Evolutionary conservation across 2,888 invertebrate genomes (phyloP).

Genomic region (Lamellibrachia columna): DNA sequence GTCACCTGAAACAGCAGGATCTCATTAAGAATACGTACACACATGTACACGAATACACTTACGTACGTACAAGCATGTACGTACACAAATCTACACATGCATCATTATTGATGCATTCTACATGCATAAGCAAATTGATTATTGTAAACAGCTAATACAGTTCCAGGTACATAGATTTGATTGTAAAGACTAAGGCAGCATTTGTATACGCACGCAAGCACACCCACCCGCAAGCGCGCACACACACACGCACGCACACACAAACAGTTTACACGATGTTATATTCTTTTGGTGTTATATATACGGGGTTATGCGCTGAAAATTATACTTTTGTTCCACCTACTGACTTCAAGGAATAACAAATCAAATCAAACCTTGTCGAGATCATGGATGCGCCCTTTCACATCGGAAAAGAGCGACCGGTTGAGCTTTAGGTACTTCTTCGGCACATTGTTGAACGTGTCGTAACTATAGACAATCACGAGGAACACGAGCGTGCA

Average conservation of each 20-base stretch:
- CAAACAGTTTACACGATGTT: too few species aligned
- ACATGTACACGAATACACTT: neutral
- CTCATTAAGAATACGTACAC: neutral
- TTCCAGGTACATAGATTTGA: neutral
- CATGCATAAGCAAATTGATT: too few species aligned
- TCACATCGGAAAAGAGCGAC: conserved; percentile 59
- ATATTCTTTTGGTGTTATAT: too few species aligned
- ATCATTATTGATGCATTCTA: neutral
- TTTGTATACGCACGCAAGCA: neutral
- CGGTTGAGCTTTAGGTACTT: conserved; percentile 62
- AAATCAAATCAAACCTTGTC: conserved; percentile 33
- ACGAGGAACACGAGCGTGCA: conserved; percentile 61
- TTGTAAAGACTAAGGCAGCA: neutral
- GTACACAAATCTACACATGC: neutral
- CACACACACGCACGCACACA: neutral
- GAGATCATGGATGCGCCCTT: conserved; percentile 57
- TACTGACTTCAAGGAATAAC: neutral
- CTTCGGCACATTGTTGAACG: conserved; percentile 63
- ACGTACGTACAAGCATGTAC: too few species aligned
- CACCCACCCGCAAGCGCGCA: neutral
- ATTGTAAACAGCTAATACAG: neutral
- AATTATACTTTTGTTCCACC: neutral
- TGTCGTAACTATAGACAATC: conserved; percentile 64
- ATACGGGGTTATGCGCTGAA: conserved; percentile 30
- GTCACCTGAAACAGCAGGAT: conserved; percentile 52